phyloP scores from a whole-genome alignment of 2,888 invertebrate species.

The Crocallis elinguaria region DNA sequence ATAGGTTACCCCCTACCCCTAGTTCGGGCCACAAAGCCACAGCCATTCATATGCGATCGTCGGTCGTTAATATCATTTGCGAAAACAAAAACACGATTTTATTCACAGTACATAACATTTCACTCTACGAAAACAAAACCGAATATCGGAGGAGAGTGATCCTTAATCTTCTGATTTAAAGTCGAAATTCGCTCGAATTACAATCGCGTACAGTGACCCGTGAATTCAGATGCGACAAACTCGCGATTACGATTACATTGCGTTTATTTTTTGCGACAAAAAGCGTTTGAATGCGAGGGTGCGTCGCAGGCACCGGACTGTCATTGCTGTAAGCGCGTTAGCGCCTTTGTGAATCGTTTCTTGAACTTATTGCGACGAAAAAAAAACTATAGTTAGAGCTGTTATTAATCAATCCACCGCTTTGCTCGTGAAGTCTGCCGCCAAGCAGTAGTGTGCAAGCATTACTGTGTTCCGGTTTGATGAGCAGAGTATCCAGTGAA shows the following conservation, averaged over 20 bases:
- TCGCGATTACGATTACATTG: conserved; percentile 51
- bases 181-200: conserved; percentile 21
- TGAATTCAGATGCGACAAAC: conserved; percentile 48
- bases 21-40: background rate
- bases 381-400: too few species aligned
- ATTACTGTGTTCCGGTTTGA: too few species aligned
- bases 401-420: too few species aligned
- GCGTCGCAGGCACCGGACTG: conserved; percentile 35
- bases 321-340: conserved; percentile 30
- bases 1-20: background rate
- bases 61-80: conserved; percentile 23
- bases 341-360: background rate
- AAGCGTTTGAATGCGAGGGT: conserved; percentile 45
- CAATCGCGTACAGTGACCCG: conserved; percentile 45
- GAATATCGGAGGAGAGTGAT: conserved; percentile 16
- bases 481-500: too few species aligned
- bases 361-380: too few species aligned
- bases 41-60: conserved; percentile 22
- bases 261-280: conserved; percentile 53
- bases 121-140: conserved; percentile 14
- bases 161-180: conserved; percentile 7
- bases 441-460: too few species aligned
- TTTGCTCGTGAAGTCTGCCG: too few species aligned
- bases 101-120: conserved; percentile 26
- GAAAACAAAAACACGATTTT: conserved; percentile 30